phyloP scores from a whole-genome alignment of 2,797 vertebrate genomes.

The Sitta carolinensis region DNA sequence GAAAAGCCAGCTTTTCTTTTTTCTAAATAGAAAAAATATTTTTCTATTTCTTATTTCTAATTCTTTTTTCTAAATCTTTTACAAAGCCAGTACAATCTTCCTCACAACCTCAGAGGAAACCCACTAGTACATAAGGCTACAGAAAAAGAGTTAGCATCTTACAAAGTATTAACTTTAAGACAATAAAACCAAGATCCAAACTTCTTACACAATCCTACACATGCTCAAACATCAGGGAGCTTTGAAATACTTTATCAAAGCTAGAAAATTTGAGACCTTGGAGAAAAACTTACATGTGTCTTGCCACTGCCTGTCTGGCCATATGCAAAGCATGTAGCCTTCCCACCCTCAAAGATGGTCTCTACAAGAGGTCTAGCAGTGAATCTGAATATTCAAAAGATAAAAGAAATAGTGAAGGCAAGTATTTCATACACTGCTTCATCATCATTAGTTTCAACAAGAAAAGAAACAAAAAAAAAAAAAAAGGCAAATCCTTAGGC shows the following conservation, averaged over 20 bases:
- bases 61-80: not conserved
- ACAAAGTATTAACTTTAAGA: not conserved
- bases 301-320: conserved; percentile 98
- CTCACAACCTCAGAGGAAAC: not conserved
- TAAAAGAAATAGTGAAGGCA: not conserved
- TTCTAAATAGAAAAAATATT: no score
- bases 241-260: not conserved
- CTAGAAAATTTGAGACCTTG: not conserved
- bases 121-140: not conserved
- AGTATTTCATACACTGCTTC: not conserved
- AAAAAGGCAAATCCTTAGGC: not conserved
- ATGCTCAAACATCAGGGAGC: not conserved
- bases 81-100: not conserved
- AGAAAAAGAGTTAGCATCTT: not conserved
- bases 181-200: not conserved
- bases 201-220: not conserved
- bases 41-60: no score
- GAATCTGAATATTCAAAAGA: conserved; percentile 78
- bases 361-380: conserved; percentile 92
- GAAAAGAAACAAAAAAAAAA: not conserved
- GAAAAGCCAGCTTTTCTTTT: no score
- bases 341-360: conserved; percentile 91
- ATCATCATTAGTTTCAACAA: not conserved
- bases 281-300: conserved; percentile 87
- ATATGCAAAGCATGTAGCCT: conserved; percentile 92